Base-by-base conservation (phyloP, 2,113 vertebrate genomes). In the Melozone crissalis region DNA sequence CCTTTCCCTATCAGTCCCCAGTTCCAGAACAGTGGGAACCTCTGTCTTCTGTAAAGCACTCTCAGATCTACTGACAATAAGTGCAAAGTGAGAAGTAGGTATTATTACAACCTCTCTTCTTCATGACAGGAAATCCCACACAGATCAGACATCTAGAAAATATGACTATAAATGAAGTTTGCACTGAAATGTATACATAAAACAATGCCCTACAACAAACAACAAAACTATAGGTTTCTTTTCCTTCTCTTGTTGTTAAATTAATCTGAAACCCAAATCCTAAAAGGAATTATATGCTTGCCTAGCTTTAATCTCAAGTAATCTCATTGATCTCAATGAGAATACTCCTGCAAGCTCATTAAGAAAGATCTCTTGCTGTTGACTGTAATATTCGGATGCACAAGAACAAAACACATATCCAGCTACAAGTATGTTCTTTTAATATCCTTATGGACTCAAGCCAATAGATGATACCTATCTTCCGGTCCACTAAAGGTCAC, bases 401-500 rank as follows among this genome's bases (percentile, higher is more conserved):
- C 24, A 74, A 63, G 51, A 88, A 95, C 67, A 96, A 96, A 96
- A 82, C 72, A 79, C 44, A 49, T 35, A 63, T 3, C 55, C 65
- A 62, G 55, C 41, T 63, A 59, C 59, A 66, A 58, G 59, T 7
- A 31, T 18, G 30, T 31, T 66, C 89, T 91, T 87, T 94, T 89
- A 92, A 90, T 91, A 93, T 75, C 84, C 44, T 89, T 24, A 86
- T 57, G 57, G 82, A 69, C 71, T 66, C 55, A 65, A 23, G 20
- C 51, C 59, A 89, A 59, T 3, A 71, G 55, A 62, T 59, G 91
- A 95, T 93, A 97, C 39, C 51, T 55, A 91, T 80, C 78, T 96
- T 96, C 96, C 57, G 59, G 90, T 85, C 78, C 49, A 55, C 66
- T 59, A 73, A 95, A 95, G 78, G 91, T 88, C 94, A 88, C 68